Conservation (phyloP, 37 sponge, comb jelly and placozoan species). For the Tethya wilhelma region DNA sequence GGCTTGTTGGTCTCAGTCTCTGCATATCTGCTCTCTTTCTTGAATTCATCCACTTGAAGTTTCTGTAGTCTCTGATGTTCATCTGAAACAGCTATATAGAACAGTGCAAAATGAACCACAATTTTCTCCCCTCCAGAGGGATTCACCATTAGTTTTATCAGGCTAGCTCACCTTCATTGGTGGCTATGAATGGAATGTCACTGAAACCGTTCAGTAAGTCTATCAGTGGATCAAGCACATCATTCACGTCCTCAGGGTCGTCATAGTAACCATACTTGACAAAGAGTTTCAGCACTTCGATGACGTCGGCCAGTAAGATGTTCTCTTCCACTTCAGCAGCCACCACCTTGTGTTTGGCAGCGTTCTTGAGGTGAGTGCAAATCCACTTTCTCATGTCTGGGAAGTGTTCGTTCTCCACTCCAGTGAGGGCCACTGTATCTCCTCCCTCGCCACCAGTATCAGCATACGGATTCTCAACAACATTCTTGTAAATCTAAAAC, state of each 20-base stretch:
- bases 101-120: background rate
- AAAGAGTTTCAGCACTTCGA: constrained; percentile 44
- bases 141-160: background rate
- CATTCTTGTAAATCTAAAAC: constrained; percentile 35
- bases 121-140: background rate
- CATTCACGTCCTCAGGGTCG: constrained; percentile 35
- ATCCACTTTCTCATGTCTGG: constrained; percentile 60
- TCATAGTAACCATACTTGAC: constrained; percentile 69
- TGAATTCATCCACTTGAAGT: background rate
- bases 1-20: constrained; percentile 28
- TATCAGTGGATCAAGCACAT: constrained; percentile 48
- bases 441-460: constrained; percentile 42
- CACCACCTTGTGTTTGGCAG: background rate
- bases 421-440: constrained; percentile 53
- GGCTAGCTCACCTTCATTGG: background rate
- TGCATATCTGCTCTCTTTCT: background rate
- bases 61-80: background rate
- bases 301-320: constrained; percentile 37
- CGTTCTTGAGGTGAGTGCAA: background rate
- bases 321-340: constrained; percentile 7
- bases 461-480: constrained; percentile 50
- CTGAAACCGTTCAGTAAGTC: constrained; percentile 73
- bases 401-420: constrained; percentile 54
- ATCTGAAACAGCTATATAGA: too few relatives aligned
- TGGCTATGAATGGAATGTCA: constrained; percentile 35